Evolutionary conservation across 1,140 invertebrate species (phyloP).

Genomic region (Drosophila subpulchrella): DNA sequence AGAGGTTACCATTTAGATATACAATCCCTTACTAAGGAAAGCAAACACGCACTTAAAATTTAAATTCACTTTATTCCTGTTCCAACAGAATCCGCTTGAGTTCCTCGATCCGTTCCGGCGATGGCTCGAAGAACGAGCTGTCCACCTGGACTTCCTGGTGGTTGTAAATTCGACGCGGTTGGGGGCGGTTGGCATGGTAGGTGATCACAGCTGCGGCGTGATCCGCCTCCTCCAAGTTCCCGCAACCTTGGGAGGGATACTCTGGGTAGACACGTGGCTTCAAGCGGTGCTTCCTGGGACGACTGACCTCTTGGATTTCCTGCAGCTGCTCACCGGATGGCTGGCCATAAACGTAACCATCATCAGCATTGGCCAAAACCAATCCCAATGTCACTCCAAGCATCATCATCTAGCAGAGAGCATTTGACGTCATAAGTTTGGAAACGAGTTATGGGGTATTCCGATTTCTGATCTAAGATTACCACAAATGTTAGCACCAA

Average conservation of each 20-base stretch:
- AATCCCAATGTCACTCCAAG: constrained; percentile 7
- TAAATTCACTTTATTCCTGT: constrained; percentile 24
- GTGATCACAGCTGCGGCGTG: constrained; percentile 13
- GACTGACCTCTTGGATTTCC: not conserved
- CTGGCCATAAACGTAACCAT: constrained; percentile 26
- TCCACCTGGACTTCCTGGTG: constrained; percentile 40
- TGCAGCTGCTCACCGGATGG: constrained; percentile 9
- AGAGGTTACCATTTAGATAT: too few relatives aligned
- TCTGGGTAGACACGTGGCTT: constrained; percentile 20
- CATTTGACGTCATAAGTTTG: constrained; percentile 34
- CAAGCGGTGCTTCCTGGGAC: constrained; percentile 1
- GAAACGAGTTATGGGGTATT: constrained; percentile 31
- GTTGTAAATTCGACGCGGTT: constrained; percentile 24
- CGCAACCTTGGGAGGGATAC: constrained; percentile 8
- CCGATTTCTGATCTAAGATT: constrained; percentile 1
- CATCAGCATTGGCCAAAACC: constrained; percentile 8
- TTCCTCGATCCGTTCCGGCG: constrained; percentile 25
- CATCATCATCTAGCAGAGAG: constrained; percentile 17
- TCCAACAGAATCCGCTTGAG: constrained; percentile 36
- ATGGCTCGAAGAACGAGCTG: constrained; percentile 44
- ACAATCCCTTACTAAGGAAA: too few relatives aligned
- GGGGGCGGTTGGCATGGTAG: constrained; percentile 32
- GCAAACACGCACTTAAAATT: not conserved
- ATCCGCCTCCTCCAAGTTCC: constrained; percentile 1
- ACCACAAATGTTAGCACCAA: constrained; percentile 29